Base-by-base conservation (phyloP, 2,797 vertebrate species). In the Rhynchonycteris naso region DNA sequence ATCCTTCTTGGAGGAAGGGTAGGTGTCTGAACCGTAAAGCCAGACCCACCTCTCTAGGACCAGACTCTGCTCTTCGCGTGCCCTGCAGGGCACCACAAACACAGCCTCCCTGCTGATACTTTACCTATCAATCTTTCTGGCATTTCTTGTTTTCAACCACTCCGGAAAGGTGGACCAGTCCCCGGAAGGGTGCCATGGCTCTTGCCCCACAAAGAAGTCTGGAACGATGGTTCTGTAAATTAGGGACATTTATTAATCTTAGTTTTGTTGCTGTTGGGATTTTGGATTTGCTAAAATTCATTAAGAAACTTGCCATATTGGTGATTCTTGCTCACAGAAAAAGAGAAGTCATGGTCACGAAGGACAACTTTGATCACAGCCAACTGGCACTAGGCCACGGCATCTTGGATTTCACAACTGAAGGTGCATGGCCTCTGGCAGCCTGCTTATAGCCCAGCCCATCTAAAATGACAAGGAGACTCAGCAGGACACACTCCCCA, bases 41-140 rank as follows among this genome's bases (percentile, higher is more conserved):
- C 12, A 1, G 21, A 43, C 22, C 16, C 50, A 4, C 66, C 16
- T 12, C 24, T 59, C 30, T n/a, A n/a, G 54, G 56, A n/a, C 38
- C 5, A 2, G 30, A 24, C 80, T 43, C 72, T 8, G 8, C 56
- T 58, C 16, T 35, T 22, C 33, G 21, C 1, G 71, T 5, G 21
- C 24, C 22, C 35, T 0, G 35, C 54, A 4, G 8, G 26, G 5
- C 1, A 0, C 43, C 35, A 11, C 26, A 11, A 56, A 56, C 26
- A 35, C 28, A 26, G 21, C 47, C 54, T 3, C 9, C 18, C 52
- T 1, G 0, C 13, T 2, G 0, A 7, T 30, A 9, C 43, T 97
- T 97, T 97, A 99, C 99, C 98, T 99, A 56, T 99, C 98, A 8
- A 98, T 98, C 83, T 98, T 97, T 15, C 98, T 98, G 78, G 98